phyloP scores from a whole-genome alignment of 2,797 vertebrate species.

The Coendou prehensilis region DNA sequence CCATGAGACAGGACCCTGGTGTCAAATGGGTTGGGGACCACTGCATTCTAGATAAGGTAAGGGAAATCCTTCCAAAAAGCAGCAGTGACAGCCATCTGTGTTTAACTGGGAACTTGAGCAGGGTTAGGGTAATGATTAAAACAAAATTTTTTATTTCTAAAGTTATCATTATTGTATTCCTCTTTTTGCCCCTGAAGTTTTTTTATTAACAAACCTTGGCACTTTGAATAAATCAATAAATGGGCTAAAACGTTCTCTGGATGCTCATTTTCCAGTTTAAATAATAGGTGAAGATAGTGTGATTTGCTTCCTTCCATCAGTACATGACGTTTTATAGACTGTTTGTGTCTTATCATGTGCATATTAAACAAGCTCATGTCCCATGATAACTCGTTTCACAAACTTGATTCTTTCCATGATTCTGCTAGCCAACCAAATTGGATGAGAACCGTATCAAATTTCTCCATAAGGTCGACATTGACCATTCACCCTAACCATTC shows the following conservation, averaged over 20 bases:
- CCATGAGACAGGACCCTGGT: neutral
- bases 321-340: neutral
- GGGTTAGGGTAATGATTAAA: neutral
- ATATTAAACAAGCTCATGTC: neutral
- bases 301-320: neutral
- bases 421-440: neutral
- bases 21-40: too few species aligned
- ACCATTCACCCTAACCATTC: neutral
- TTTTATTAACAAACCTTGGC: neutral
- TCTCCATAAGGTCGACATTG: neutral
- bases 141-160: neutral
- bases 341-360: neutral
- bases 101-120: neutral
- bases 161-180: neutral
- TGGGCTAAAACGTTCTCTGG: neutral
- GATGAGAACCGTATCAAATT: neutral
- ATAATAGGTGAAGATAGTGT: neutral
- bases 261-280: constrained; percentile 1
- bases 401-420: neutral
- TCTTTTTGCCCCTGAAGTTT: neutral
- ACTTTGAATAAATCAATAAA: neutral
- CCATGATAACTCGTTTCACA: neutral
- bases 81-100: neutral
- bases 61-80: neutral
- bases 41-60: neutral